Base-by-base conservation (phyloP, 1,140 invertebrate species). In the Penaeus indicus region DNA sequence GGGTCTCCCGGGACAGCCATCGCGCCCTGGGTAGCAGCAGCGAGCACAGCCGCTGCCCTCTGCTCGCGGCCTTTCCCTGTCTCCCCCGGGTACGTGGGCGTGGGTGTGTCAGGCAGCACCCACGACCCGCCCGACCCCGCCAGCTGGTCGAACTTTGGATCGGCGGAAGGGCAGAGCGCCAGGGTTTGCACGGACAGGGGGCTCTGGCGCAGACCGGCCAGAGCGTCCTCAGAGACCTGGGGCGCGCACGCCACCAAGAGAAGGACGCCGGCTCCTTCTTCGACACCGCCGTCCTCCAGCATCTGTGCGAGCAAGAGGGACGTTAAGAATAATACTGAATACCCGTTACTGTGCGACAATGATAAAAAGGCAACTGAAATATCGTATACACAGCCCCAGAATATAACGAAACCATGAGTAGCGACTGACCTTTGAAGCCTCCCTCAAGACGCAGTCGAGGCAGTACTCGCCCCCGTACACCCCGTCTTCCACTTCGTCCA, bases 381-480 rank as follows among this genome's bases (percentile, higher is more conserved):
- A 81, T 21, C 19, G 21, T 7, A 21, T 19, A 25, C 10, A 54
- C 8, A 18, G 7, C 21, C n/a, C 25, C 13, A 61, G 16, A 81
- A 75, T 25, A 16, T n/a, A 10, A 54, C 54, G 11, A 54, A 54
- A 54, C 54, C 38, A n/a, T 18, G 25, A 21, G 21, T 25, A 83
- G 25, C n/a, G 22, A 85, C 85, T 10, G 19, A 91, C 90, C 88
- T 91, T 88, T 7, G 60, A 72, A 16, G 90, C 87, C 75, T 91
- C 81, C 19, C 85, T 72, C 47, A 91, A 38, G 42, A 84, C 88
- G 75, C 90, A 91, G 25, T 72, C 75, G 11, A 91, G 82, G 83
- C 90, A 91, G 83, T 90, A 91, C 5, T 60, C 32, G 10, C 90
- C 90, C 21, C 90, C 90, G 38, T 89, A 91, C 10, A 88, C 88